Evolutionary conservation across 2,888 invertebrate species (phyloP).

Genomic region (Andrena bicolor): DNA sequence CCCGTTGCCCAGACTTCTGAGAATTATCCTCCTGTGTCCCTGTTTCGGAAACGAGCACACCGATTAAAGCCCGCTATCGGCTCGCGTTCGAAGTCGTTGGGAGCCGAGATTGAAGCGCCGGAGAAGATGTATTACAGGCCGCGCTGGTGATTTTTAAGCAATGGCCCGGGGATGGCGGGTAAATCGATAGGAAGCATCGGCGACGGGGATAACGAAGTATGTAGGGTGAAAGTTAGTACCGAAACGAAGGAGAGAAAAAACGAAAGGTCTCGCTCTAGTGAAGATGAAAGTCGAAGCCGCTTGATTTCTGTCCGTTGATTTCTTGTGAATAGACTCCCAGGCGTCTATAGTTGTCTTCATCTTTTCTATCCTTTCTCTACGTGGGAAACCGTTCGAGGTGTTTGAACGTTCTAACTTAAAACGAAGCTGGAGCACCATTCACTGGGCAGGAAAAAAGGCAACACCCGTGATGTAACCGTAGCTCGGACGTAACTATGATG

Average conservation of each 20-base stretch:
- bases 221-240: conserved; percentile 51
- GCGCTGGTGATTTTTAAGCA: too few relatives aligned
- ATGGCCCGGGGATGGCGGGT: background rate
- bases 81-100: background rate
- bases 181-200: conserved; percentile 2
- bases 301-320: background rate
- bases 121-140: background rate
- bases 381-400: too few relatives aligned
- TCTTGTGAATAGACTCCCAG: background rate
- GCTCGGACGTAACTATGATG: background rate
- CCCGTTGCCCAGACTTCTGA: conserved; percentile 49
- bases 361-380: background rate
- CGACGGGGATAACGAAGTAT: background rate
- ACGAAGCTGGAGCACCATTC: background rate
- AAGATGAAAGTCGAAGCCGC: conserved; percentile 52
- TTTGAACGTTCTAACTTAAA: background rate
- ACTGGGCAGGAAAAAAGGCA: background rate
- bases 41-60: conserved; percentile 18
- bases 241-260: conserved; percentile 29
- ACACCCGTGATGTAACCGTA: background rate
- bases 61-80: background rate
- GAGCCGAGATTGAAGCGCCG: background rate
- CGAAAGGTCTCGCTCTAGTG: conserved; percentile 27
- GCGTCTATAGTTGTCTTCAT: background rate
- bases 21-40: conserved; percentile 5